phyloP scores from a whole-genome alignment of 2,888 invertebrate genomes.

The Lasius fuliginosus region DNA sequence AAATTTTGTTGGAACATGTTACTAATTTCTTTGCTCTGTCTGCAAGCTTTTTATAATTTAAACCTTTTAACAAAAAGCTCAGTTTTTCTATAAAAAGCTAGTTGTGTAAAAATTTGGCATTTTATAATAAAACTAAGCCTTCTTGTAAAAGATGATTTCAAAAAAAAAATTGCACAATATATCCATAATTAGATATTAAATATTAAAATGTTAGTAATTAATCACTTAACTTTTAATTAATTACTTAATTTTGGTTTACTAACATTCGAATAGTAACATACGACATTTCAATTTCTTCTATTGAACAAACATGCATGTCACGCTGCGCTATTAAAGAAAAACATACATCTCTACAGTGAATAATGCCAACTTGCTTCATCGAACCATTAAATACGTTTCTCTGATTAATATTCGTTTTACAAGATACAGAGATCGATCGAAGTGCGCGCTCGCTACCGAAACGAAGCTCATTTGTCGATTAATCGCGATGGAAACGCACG shows the following conservation, averaged over 20 bases:
- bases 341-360: slow-evolving; percentile 17
- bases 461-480: slow-evolving; percentile 46
- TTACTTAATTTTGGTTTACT: background rate
- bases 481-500: slow-evolving; percentile 31
- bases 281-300: slow-evolving; percentile 22
- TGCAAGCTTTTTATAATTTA: background rate
- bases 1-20: background rate
- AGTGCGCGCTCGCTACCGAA: slow-evolving; percentile 52
- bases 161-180: background rate
- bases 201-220: background rate
- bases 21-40: background rate
- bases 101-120: background rate
- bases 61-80: background rate
- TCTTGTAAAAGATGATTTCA: background rate
- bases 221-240: slow-evolving; percentile 32
- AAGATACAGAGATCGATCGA: slow-evolving; percentile 51
- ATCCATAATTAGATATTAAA: background rate
- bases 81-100: background rate
- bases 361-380: slow-evolving; percentile 30
- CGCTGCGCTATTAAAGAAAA: slow-evolving; percentile 19
- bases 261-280: background rate
- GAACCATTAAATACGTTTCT: slow-evolving; percentile 46
- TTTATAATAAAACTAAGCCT: background rate
- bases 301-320: slow-evolving; percentile 12
- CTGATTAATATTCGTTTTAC: slow-evolving; percentile 47